Evolutionary conservation across 2,797 vertebrate genomes (phyloP).

Genomic region (Enteromius paludinosus): DNA sequence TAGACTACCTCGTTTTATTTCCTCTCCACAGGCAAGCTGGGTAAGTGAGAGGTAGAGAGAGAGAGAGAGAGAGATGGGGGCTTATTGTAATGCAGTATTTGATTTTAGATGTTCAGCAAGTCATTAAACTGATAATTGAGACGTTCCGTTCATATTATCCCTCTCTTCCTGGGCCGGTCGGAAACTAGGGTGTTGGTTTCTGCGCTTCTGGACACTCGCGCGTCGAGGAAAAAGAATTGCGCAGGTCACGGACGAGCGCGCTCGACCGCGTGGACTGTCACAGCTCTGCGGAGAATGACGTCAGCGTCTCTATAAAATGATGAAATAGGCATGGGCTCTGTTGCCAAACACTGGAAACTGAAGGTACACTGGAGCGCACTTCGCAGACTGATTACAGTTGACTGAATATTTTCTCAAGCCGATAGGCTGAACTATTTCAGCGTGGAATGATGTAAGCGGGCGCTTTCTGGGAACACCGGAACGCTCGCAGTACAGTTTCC

Average conservation of each 20-base stretch:
- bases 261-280: slow-evolving; percentile 42
- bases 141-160: slow-evolving; percentile 19
- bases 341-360: slow-evolving; percentile 9
- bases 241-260: slow-evolving; percentile 50
- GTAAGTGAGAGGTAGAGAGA: not conserved
- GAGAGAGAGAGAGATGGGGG: not conserved
- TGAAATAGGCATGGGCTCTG: not conserved
- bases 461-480: slow-evolving; percentile 51
- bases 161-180: slow-evolving; percentile 7
- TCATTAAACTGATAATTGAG: slow-evolving; percentile 47
- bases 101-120: slow-evolving; percentile 46
- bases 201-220: slow-evolving; percentile 13
- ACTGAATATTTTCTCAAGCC: slow-evolving; percentile 4
- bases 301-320: slow-evolving; percentile 45
- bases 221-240: slow-evolving; percentile 20
- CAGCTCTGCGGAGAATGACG: slow-evolving; percentile 57
- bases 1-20: slow-evolving; percentile 24
- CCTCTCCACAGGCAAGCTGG: slow-evolving; percentile 6
- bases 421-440: slow-evolving; percentile 8
- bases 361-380: not conserved
- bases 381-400: not conserved
- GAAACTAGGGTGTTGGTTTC: slow-evolving; percentile 21
- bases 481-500: slow-evolving; percentile 34
- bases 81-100: slow-evolving; percentile 47
- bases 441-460: slow-evolving; percentile 26